These are phyloP conservation scores for Habropoda laboriosa DNA, from an alignment of 1,140 invertebrate genomes.

Conservation along the genomic window DNA sequence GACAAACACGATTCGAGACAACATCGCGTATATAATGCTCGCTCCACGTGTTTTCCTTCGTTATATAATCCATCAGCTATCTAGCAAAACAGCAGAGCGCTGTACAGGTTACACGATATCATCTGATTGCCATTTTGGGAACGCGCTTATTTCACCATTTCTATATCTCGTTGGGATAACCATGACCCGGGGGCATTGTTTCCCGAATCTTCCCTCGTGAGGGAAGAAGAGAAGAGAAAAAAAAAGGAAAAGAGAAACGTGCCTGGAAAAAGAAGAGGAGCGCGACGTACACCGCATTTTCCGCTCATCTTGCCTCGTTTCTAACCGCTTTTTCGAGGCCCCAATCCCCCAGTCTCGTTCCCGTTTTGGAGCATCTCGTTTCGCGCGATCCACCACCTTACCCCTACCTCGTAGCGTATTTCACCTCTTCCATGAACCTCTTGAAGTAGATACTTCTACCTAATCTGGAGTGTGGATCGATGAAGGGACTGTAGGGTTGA, in stretches of 20 bases:
- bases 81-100: no score
- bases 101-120: no score
- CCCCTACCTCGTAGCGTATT: slow-evolving; percentile 17
- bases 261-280: no score
- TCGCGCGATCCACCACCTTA: slow-evolving; percentile 34
- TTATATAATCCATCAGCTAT: neutral
- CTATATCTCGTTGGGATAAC: neutral
- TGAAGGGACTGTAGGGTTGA: slow-evolving; percentile 28
- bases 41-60: neutral
- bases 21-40: neutral
- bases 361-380: slow-evolving; percentile 57
- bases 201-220: neutral
- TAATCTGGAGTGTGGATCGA: slow-evolving; percentile 59
- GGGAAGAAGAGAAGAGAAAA: neutral
- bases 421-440: slow-evolving; percentile 17
- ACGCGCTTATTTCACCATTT: neutral
- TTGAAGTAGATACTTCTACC: slow-evolving; percentile 43
- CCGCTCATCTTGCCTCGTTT: slow-evolving; percentile 6
- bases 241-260: neutral
- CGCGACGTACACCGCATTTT: slow-evolving; percentile 10
- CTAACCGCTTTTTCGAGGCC: slow-evolving; percentile 40
- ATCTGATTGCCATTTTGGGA: no score
- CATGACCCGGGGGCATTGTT: neutral
- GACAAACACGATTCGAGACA: neutral
- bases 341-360: slow-evolving; percentile 51